phyloP scores from a whole-genome alignment of 2,113 vertebrate genomes.

The Mirounga angustirostris region DNA sequence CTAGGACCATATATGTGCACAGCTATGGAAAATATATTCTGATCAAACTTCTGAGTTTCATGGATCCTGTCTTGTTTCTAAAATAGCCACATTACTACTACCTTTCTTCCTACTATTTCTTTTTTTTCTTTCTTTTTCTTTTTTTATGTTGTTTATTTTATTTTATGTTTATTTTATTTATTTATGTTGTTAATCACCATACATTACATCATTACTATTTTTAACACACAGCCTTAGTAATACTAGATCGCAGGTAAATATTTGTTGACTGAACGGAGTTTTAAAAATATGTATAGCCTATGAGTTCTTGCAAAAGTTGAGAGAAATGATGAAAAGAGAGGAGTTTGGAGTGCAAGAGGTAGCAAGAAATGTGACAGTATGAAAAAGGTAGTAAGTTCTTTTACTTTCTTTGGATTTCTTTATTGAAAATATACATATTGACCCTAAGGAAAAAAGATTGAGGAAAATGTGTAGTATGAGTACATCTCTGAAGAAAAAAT shows the following conservation, averaged over 20 bases:
- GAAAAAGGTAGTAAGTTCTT: neutral
- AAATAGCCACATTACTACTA: neutral
- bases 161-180: no score
- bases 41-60: slow-evolving; percentile 5
- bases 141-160: no score
- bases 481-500: neutral
- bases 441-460: neutral
- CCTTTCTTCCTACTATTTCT: neutral
- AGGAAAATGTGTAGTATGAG: neutral
- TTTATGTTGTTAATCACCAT: no score
- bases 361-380: neutral
- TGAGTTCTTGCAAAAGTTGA: neutral
- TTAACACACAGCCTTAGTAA: neutral
- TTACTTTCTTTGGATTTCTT: neutral
- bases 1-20: neutral
- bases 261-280: neutral
- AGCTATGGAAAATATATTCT: neutral
- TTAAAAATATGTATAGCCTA: neutral
- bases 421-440: neutral
- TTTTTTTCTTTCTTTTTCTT: no score
- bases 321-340: neutral
- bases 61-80: neutral
- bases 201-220: neutral
- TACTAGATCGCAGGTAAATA: neutral
- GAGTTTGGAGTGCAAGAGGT: neutral